These are phyloP conservation scores for Protaetia brevitarsis DNA, from an alignment of 1,140 invertebrate species.

Conservation along the genomic window DNA sequence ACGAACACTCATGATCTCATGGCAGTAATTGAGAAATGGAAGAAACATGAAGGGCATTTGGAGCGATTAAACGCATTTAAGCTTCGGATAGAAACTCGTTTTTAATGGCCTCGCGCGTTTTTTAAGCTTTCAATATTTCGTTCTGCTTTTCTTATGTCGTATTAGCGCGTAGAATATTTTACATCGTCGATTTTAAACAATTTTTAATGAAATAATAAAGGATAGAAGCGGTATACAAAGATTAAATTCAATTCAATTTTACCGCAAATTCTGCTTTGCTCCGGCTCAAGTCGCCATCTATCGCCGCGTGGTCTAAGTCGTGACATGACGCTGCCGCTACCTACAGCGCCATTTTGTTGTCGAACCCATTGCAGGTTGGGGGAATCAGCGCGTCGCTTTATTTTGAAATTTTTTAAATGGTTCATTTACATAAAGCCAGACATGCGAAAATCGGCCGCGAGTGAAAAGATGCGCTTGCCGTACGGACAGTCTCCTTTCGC, in stretches of 20 bases:
- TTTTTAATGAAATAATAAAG: too few relatives aligned
- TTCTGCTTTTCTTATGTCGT: neutral
- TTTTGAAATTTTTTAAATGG: slow-evolving; percentile 16
- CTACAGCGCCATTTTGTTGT: slow-evolving; percentile 16
- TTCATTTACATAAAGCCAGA: neutral
- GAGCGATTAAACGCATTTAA: neutral
- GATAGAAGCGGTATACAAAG: too few relatives aligned
- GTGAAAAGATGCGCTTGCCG: neutral
- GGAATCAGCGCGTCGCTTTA: neutral
- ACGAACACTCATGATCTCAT: neutral
- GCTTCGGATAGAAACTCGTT: neutral
- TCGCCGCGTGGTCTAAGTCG: neutral
- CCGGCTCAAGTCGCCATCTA: too few relatives aligned
- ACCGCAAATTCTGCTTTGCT: neutral
- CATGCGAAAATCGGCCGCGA: neutral
- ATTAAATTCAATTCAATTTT: neutral
- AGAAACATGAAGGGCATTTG: neutral
- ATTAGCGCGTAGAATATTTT: neutral
- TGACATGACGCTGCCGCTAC: neutral
- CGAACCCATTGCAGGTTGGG: neutral
- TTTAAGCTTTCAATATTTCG: neutral
- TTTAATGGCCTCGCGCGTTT: neutral
- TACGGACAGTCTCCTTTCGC: neutral
- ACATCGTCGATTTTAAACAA: too few relatives aligned
- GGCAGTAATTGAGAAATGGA: neutral